phyloP scores from a whole-genome alignment of 1,140 invertebrate genomes.

The Drusus annulatus region DNA sequence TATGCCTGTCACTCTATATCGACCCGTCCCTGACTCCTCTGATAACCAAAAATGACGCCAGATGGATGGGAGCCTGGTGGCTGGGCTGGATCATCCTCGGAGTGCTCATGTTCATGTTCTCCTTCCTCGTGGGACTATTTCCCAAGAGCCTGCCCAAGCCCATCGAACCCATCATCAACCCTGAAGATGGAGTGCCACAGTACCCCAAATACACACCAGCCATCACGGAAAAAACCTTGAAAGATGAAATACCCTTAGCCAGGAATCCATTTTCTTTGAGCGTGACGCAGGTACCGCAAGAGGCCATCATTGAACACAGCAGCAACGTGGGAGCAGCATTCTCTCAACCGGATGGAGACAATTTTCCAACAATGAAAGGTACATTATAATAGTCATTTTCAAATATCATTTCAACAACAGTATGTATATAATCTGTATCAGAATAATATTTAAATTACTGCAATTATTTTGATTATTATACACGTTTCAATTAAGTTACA shows the following conservation, averaged over 20 bases:
- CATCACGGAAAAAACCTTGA: constrained; percentile 45
- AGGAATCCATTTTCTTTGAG: constrained; percentile 39
- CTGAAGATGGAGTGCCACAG: constrained; percentile 50
- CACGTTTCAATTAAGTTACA: too few species aligned
- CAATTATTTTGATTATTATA: too few species aligned
- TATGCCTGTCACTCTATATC: constrained; percentile 76
- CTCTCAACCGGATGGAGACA: constrained; percentile 39
- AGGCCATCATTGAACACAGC: constrained; percentile 43
- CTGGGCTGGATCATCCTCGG: constrained; percentile 77
- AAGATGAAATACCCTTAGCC: constrained; percentile 52
- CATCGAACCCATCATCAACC: constrained; percentile 49
- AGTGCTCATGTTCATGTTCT: constrained; percentile 72
- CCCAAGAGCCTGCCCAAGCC: constrained; percentile 71
- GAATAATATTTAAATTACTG: too few species aligned
- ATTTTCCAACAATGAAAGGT: constrained; percentile 57
- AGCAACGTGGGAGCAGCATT: constrained; percentile 30
- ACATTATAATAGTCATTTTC: background rate
- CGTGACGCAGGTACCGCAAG: constrained; percentile 30
- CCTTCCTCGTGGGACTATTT: constrained; percentile 75
- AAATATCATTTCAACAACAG: too few species aligned
- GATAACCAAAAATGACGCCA: constrained; percentile 75
- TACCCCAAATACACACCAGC: constrained; percentile 53
- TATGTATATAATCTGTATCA: background rate
- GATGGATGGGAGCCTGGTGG: constrained; percentile 84
- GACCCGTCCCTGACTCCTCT: constrained; percentile 76